Evolutionary conservation across 2,113 vertebrate genomes (phyloP), one percentile per base, ranked within the genome.

Genomic region (Calidris pygmaea): DNA sequence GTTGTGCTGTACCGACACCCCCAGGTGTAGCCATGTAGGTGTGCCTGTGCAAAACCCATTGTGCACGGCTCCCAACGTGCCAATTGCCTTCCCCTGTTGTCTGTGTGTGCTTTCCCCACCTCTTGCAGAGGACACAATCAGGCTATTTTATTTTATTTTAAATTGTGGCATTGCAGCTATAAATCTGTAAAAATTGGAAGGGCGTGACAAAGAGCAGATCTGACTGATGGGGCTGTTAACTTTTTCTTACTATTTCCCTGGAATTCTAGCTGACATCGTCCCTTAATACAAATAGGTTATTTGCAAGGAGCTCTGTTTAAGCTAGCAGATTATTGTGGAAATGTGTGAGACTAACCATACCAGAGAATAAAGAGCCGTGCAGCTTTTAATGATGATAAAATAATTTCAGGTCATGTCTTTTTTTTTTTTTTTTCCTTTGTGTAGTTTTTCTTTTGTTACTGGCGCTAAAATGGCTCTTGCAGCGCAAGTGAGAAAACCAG

Each of bases 341-440:
- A 78, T 47, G 67, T 89, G 56, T 68, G 86, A 94, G 83, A 78
- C 81, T 89, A 87, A 87, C 89, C 14, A 12, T 90, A 85, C 80
- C 14, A 14, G 67, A 93, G 70, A 90, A 96, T 90, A 94, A 96
- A 97, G 90, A 73, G 27, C 7, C 0, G 66, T 94, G 75, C 93
- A 70, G 84, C 75, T 56, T 92, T 97, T 93, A 78, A 76, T 77
- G 84, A 85, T 84, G 39, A 78, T 77, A 93, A 95, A 96, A 91
- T 92, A 94, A 82, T 92, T 95, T 81, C 60, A 96, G 95, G 85
- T 96, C 88, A 60, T 92, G 67, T 70, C 23, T 67, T 88, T 87
- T 90, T 88, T 97, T 35, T 63, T 90, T 88, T 53, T 77, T 92
- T 70, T 27, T 14, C 26, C 67, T 96, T 96, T 97, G 67, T 95